Base-by-base conservation (phyloP, 2,888 invertebrate species). In the Deilephila elpenor region DNA sequence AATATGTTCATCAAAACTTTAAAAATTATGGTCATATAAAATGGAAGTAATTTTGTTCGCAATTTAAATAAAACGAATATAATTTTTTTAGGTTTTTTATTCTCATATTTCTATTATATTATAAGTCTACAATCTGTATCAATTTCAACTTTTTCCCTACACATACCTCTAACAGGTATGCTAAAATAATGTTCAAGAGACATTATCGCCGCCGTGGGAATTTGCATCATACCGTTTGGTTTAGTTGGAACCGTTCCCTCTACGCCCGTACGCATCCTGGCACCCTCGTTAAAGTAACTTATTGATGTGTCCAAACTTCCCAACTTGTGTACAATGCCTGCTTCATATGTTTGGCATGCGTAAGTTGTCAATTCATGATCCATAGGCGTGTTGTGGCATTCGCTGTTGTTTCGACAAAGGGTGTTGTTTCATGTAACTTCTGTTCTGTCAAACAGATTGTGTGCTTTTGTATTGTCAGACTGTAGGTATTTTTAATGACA, bases 341-440 rank as follows among this genome's bases (percentile, higher is more conserved):
- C 17, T 60, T 25, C 8, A 8, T 20, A 44, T 51, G 44, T 37
- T 64, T 44, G 44, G 25, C 44, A 25, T 3, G 25, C 17, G 25
- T 44, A 67, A 44, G 25, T 67, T 67, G 67, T 67, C 67, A 67
- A 67, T 67, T 67, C 67, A 51, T 51, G 67, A 44, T n/a, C 44
- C 62, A 19, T 37, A 7, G 67, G 25, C 25, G 25, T 67, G 51
- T 44, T 44, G 67, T 67, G 44, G 25, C 51, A 25, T 5, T 32
- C 19, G n/a, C 37, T 64, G 37, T 37, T 64, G 25, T 20, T 3
- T 8, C 19, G 11, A 25, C 59, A 44, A 44, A 14, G 44, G 11
- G 11, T 44, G 44, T 44, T 44, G 14, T n/a, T 6, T 17, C 6
- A 56, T 6, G 56, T 56, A 14, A 56, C 56, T 17, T 56, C n/a